These are phyloP conservation scores for Onychomys arenicola DNA, from an alignment of 2,797 vertebrate species.

Conservation along the genomic window DNA sequence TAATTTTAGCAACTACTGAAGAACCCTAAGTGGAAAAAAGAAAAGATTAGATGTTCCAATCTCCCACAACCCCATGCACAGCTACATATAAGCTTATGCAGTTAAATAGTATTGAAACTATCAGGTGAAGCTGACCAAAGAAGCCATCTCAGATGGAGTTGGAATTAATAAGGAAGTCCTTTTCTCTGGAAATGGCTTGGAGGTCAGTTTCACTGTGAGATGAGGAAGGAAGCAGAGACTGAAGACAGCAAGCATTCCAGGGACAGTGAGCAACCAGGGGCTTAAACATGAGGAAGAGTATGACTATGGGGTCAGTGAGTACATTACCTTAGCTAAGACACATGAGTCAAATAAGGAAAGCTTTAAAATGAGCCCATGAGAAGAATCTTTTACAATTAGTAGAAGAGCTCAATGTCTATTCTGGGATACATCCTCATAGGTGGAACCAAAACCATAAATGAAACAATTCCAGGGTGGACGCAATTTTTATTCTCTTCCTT, in stretches of 20 bases:
- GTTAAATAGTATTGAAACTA: constrained; percentile 36
- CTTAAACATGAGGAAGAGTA: not conserved
- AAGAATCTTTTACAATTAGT: not conserved
- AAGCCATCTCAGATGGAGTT: not conserved
- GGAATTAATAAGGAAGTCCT: constrained; percentile 19
- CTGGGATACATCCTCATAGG: not conserved
- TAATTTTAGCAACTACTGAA: constrained; percentile 59
- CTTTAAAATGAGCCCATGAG: not conserved
- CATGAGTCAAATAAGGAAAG: not conserved
- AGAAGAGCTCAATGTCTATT: not conserved
- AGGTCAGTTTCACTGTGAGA: constrained; percentile 5
- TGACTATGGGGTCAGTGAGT: not conserved
- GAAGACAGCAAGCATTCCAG: not conserved
- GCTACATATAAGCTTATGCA: not conserved
- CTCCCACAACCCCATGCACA: not conserved
- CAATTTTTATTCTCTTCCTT: not conserved
- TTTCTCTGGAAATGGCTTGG: constrained; percentile 3
- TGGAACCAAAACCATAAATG: not conserved
- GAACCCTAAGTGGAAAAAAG: not conserved
- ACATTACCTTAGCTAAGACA: constrained; percentile 16
- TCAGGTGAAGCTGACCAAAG: constrained; percentile 51
- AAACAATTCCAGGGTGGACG: constrained; percentile 32
- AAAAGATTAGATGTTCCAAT: not conserved
- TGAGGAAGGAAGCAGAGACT: not conserved
- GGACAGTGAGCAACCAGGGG: not conserved